These are phyloP conservation scores for Tetramorium parvispinum DNA, from an alignment of 1,140 invertebrate species.

Conservation along the genomic window DNA sequence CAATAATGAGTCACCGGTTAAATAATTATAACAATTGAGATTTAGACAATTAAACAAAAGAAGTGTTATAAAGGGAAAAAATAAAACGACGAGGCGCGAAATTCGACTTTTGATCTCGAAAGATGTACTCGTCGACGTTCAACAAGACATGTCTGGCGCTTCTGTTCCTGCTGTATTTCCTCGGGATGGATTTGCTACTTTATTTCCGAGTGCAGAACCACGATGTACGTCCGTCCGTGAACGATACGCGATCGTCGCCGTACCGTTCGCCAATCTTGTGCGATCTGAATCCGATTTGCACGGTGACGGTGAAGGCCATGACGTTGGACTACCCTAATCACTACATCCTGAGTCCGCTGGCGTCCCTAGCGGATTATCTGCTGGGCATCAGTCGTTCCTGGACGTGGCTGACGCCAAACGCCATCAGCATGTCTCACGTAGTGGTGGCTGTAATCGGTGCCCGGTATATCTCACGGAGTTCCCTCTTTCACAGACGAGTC, in stretches of 20 bases:
- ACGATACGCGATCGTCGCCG: constrained; percentile 49
- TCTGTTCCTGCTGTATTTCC: constrained; percentile 85
- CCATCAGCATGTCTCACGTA: constrained; percentile 91
- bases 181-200: constrained; percentile 87
- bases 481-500: constrained; percentile 88
- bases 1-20: background rate
- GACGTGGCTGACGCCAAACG: constrained; percentile 91
- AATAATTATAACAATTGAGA: background rate
- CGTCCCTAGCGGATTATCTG: constrained; percentile 88
- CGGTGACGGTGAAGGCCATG: constrained; percentile 91
- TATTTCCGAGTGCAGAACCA: constrained; percentile 88
- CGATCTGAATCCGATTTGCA: constrained; percentile 90
- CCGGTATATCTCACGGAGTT: constrained; percentile 90
- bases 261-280: constrained; percentile 87
- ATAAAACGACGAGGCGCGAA: background rate
- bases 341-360: constrained; percentile 91
- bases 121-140: constrained; percentile 41
- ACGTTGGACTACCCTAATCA: constrained; percentile 92
- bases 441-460: constrained; percentile 89
- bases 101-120: background rate
- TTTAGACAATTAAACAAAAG: background rate
- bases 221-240: constrained; percentile 78
- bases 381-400: constrained; percentile 88
- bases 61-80: background rate
- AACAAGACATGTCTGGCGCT: constrained; percentile 47